Percentiles rank a stretch among this genome's conserved stretches.
These are phyloP conservation scores for Thinocorus orbignyianus DNA, from an alignment of 2,113 vertebrate species.

Conservation along the genomic window DNA sequence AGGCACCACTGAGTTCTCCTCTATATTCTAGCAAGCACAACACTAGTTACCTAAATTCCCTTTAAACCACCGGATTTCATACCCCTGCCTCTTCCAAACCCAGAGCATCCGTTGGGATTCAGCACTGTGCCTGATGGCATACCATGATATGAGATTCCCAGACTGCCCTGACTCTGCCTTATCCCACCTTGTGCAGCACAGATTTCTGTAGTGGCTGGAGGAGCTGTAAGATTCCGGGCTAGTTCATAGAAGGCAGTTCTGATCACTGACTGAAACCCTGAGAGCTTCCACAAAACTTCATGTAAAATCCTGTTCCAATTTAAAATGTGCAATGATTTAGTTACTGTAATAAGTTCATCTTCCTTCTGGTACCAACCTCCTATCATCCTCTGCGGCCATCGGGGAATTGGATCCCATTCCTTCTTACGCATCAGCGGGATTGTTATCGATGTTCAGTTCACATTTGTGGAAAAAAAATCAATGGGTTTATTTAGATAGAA, in stretches of 20 bases:
- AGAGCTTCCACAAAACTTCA: not conserved
- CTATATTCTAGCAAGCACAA: not conserved
- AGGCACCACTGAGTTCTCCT: not conserved
- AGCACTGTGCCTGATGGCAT: not conserved
- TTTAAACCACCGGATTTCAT: not conserved
- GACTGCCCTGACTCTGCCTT: not conserved
- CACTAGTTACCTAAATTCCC: not conserved
- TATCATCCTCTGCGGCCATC: not conserved
- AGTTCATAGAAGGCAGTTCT: not conserved
- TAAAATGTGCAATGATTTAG: not conserved
- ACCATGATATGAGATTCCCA: not conserved
- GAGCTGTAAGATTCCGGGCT: not conserved
- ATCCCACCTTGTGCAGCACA: not conserved
- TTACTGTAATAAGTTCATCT: not conserved
- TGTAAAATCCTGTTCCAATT: not conserved
- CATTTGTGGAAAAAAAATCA: conserved; percentile 25
- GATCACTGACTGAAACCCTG: not conserved
- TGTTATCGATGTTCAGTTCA: not conserved
- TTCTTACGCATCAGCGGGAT: not conserved
- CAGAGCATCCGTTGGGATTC: not conserved
- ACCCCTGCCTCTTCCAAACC: not conserved
- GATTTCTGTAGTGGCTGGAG: not conserved
- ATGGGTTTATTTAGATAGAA: not conserved
- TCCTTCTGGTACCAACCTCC: not conserved
- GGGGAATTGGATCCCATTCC: not conserved